phyloP scores from a whole-genome alignment of 2,113 vertebrate genomes.

The Okapia johnstoni region DNA sequence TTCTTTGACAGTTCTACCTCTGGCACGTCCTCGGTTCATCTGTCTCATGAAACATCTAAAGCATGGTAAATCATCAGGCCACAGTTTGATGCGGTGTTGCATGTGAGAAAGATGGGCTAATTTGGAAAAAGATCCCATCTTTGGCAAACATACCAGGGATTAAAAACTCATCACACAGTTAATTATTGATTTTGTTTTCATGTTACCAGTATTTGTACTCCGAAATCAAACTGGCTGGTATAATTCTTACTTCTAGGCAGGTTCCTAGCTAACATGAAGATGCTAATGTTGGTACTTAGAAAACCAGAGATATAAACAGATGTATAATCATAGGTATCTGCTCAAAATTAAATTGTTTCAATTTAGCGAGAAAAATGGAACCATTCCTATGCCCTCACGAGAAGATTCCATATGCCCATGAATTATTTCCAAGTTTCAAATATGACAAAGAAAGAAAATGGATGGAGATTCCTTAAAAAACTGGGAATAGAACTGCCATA shows the following conservation, averaged over 20 bases:
- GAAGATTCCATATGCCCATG: neutral
- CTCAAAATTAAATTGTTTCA: conserved; percentile 10
- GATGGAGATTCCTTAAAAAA: neutral
- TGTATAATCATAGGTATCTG: neutral
- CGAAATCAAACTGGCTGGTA: conserved; percentile 27
- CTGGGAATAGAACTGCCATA: too few relatives aligned
- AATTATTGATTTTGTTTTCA: conserved; percentile 41
- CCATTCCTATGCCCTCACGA: neutral
- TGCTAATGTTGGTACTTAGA: conserved; percentile 6
- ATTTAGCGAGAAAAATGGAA: conserved; percentile 38
- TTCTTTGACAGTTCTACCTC: neutral
- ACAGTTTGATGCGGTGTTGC: neutral
- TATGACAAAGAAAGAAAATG: neutral
- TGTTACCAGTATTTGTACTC: conserved; percentile 16
- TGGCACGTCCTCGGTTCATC: neutral
- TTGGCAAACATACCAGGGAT: neutral
- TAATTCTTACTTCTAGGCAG: conserved; percentile 28
- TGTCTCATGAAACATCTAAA: neutral
- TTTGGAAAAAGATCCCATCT: conserved; percentile 22
- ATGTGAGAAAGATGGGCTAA: conserved; percentile 8
- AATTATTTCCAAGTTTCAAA: conserved; percentile 46
- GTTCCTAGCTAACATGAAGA: conserved; percentile 24
- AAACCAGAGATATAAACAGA: conserved; percentile 10
- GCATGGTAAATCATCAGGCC: neutral
- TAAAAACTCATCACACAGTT: conserved; percentile 13